phyloP scores from a whole-genome alignment of 2,888 invertebrate genomes.

The Drosophila setosimentum region DNA sequence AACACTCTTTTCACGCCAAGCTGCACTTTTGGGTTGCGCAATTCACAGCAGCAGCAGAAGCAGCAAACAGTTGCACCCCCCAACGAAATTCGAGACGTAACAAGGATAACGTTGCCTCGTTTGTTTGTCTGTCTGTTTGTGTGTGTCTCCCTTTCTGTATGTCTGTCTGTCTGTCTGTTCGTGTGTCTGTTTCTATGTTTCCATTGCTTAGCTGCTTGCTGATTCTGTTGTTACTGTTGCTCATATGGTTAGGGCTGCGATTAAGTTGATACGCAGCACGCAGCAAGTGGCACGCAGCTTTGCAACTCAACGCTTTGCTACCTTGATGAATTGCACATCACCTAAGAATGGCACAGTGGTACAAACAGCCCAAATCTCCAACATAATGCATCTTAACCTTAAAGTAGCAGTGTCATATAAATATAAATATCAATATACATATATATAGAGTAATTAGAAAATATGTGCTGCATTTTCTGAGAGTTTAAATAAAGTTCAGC shows the following conservation, averaged over 20 bases:
- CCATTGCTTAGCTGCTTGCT: constrained; percentile 45
- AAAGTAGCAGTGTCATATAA: no score
- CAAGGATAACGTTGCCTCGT: constrained; percentile 41
- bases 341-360: constrained; percentile 32
- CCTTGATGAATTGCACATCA: constrained; percentile 64
- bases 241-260: constrained; percentile 43
- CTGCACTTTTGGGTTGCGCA: constrained; percentile 71
- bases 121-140: constrained; percentile 29
- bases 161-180: constrained; percentile 4
- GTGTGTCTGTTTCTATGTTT: constrained; percentile 26
- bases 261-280: constrained; percentile 74
- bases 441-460: no score
- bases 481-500: neutral
- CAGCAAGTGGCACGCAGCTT: constrained; percentile 47
- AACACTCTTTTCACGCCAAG: constrained; percentile 72
- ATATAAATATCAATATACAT: no score
- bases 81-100: constrained; percentile 36
- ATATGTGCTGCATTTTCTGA: neutral
- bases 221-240: constrained; percentile 26
- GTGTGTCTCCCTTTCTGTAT: constrained; percentile 13
- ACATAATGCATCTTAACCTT: neutral
- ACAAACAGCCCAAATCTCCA: neutral
- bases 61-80: constrained; percentile 9
- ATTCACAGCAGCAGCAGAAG: constrained; percentile 18
- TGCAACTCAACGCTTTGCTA: constrained; percentile 39